Conservation (phyloP, 2,113 vertebrate species). For the Colius striatus region DNA sequence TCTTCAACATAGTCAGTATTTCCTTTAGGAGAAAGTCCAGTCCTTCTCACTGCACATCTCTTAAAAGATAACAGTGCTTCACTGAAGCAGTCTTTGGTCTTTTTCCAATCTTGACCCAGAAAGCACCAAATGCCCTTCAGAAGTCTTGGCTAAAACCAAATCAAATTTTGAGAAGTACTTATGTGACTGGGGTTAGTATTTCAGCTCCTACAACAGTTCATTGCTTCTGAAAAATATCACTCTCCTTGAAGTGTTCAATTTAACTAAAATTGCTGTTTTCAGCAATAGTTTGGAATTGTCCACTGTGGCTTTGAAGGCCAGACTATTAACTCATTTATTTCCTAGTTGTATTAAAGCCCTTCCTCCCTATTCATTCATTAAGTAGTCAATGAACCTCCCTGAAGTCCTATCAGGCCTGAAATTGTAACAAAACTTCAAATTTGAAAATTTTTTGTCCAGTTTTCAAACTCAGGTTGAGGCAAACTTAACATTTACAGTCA, state of each 20-base stretch:
- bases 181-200: not conserved
- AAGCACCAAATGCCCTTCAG: not conserved
- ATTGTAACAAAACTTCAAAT: not conserved
- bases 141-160: not conserved
- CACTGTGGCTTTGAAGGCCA: not conserved
- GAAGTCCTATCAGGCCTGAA: not conserved
- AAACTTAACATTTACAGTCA: not conserved
- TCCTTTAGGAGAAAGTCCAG: not conserved
- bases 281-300: not conserved
- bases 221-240: not conserved
- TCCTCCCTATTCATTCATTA: not conserved
- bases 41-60: not conserved
- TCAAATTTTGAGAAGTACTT: not conserved
- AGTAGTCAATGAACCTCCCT: not conserved
- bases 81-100: not conserved
- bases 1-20: not conserved
- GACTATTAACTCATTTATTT: not conserved
- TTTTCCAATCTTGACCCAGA: not conserved
- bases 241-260: not conserved
- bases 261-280: not conserved
- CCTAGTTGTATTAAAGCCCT: not conserved
- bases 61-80: not conserved
- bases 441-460: not conserved
- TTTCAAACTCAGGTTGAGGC: not conserved
- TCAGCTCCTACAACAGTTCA: not conserved